Conservation (phyloP, 1,140 invertebrate genomes). For the Papilio polyxenes region DNA sequence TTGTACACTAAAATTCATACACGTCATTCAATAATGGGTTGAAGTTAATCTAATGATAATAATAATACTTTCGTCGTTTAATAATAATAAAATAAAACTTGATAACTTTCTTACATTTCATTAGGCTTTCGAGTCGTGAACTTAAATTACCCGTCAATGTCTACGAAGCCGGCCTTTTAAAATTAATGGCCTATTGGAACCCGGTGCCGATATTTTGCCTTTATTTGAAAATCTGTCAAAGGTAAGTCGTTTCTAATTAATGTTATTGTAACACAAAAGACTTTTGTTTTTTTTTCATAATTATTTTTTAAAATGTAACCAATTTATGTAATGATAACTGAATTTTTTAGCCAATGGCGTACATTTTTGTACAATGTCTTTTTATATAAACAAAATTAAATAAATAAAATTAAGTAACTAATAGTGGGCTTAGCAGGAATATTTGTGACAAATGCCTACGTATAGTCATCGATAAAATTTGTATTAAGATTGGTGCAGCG, state of each 20-base stretch:
- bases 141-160: not conserved
- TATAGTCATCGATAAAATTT: too few species aligned
- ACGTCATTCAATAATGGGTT: not conserved
- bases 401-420: too few species aligned
- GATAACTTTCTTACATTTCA: not conserved
- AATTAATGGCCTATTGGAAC: not conserved
- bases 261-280: not conserved
- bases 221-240: slow-evolving; percentile 8
- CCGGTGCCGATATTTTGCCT: not conserved
- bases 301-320: not conserved
- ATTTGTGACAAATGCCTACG: too few species aligned
- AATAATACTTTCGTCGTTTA: not conserved
- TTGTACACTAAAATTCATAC: too few species aligned
- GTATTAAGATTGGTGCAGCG: too few species aligned
- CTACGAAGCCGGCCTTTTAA: not conserved
- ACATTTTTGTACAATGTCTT: too few species aligned
- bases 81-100: not conserved
- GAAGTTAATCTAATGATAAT: not conserved
- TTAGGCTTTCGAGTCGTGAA: not conserved
- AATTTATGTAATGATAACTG: too few species aligned
- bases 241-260: not conserved
- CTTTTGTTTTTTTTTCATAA: not conserved
- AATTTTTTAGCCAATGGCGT: too few species aligned
- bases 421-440: too few species aligned
- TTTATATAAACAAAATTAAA: too few species aligned